Percentiles rank a stretch among this genome's conserved stretches.
These are phyloP conservation scores for Scelioninae gen. 1 DNA, from an alignment of 2,888 invertebrate species.

Conservation along the genomic window DNA sequence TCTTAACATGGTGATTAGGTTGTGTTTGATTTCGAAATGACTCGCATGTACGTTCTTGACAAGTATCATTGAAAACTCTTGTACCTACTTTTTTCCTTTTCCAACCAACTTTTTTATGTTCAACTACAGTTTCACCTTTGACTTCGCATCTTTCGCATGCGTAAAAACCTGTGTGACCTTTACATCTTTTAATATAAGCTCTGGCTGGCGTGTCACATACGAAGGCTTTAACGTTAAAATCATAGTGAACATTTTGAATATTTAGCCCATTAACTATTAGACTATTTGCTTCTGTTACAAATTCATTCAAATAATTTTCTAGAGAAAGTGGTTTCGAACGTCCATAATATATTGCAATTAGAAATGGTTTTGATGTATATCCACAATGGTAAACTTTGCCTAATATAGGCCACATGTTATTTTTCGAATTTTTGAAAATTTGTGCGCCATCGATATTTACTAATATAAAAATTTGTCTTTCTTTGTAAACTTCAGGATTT, in stretches of 20 bases:
- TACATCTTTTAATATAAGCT: neutral
- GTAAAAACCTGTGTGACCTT: neutral
- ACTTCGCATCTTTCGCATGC: neutral
- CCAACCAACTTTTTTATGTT: neutral
- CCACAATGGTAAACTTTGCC: neutral
- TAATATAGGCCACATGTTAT: neutral
- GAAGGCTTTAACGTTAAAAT: neutral
- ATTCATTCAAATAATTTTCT: neutral
- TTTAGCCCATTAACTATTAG: neutral
- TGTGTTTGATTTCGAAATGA: too few species aligned
- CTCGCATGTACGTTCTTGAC: too few species aligned
- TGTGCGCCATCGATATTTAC: neutral
- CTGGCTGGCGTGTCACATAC: neutral
- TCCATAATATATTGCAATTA: conserved; percentile 1
- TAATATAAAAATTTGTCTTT: neutral
- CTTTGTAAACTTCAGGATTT: neutral
- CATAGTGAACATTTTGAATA: neutral
- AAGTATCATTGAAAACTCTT: too few species aligned
- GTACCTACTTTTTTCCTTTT: too few species aligned
- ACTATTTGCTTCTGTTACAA: neutral
- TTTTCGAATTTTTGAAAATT: neutral
- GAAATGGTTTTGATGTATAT: neutral
- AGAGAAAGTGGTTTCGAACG: neutral
- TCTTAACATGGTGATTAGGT: too few species aligned
- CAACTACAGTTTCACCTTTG: neutral